Percentiles rank a stretch among this genome's conserved stretches.
Conservation (phyloP, 2,113 vertebrate genomes). For the Chelonoidis abingdonii region DNA sequence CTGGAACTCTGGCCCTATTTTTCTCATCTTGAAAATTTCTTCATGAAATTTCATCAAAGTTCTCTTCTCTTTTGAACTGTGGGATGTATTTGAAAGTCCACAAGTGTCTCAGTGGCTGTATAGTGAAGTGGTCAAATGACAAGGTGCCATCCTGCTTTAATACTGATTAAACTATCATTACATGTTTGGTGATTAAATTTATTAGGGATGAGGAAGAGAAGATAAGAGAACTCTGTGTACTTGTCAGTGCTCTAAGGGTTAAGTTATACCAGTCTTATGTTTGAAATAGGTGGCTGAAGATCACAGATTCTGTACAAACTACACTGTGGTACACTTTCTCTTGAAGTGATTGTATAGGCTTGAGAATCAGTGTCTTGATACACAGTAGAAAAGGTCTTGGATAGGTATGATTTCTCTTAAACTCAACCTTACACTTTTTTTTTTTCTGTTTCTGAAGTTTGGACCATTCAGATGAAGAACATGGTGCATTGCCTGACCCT, state of each 20-base stretch:
- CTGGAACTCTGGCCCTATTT: background rate
- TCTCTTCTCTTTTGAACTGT: background rate
- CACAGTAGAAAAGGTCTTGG: background rate
- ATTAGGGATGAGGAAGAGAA: background rate
- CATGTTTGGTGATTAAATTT: background rate
- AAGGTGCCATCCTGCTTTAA: background rate
- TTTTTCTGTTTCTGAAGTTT: slow-evolving; percentile 63
- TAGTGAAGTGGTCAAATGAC: background rate
- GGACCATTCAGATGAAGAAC: slow-evolving; percentile 73
- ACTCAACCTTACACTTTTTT: slow-evolving; percentile 10
- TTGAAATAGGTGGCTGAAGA: background rate
- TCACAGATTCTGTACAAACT: background rate
- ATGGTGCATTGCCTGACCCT: slow-evolving; percentile 67
- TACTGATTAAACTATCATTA: background rate
- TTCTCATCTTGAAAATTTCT: background rate
- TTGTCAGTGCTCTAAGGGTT: background rate
- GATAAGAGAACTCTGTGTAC: background rate
- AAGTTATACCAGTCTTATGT: background rate
- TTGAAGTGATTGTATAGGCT: background rate
- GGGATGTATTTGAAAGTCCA: background rate
- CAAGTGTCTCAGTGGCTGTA: background rate
- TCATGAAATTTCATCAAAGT: background rate
- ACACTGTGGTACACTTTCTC: background rate
- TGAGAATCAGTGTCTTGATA: background rate
- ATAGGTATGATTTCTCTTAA: background rate